Percentiles rank a stretch among this genome's conserved stretches.
phyloP scores from a whole-genome alignment of 2,888 invertebrate species.

The Lottia gigantea region DNA sequence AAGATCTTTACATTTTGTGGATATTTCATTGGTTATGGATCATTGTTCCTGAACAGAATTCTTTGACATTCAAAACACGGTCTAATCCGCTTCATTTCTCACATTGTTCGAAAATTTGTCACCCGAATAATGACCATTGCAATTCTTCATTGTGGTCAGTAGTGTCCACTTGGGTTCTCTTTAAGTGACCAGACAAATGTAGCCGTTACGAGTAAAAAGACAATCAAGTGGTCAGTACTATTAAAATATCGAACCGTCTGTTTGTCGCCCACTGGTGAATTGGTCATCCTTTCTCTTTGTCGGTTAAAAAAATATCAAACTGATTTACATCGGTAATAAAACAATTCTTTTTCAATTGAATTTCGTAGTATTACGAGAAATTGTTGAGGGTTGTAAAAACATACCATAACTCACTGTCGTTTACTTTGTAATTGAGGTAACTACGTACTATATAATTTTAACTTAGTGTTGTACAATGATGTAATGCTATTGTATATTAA shows the following conservation, averaged over 20 bases:
- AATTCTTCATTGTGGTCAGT: background rate
- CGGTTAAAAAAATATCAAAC: conserved; percentile 9
- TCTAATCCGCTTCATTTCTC: background rate
- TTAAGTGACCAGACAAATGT: background rate
- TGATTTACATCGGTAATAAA: background rate
- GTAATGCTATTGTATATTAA: too few relatives aligned
- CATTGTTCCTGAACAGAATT: background rate
- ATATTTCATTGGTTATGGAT: conserved; percentile 7
- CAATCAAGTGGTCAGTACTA: conserved; percentile 4
- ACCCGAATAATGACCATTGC: conserved; percentile 2
- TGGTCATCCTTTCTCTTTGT: background rate
- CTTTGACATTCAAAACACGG: background rate
- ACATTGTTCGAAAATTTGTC: background rate
- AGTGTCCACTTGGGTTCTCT: background rate
- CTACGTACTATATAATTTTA: too few relatives aligned
- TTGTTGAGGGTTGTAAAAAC: background rate
- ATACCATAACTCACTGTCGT: background rate
- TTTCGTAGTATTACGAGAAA: conserved; percentile 6
- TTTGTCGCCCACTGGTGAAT: conserved; percentile 9
- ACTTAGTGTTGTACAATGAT: too few relatives aligned
- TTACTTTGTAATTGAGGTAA: too few relatives aligned
- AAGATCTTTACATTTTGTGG: background rate
- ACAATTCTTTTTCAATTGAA: background rate
- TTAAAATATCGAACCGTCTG: background rate
- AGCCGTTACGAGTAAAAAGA: background rate